phyloP scores from a whole-genome alignment of 2,888 invertebrate species.

The Pristionchus maxplancki region DNA sequence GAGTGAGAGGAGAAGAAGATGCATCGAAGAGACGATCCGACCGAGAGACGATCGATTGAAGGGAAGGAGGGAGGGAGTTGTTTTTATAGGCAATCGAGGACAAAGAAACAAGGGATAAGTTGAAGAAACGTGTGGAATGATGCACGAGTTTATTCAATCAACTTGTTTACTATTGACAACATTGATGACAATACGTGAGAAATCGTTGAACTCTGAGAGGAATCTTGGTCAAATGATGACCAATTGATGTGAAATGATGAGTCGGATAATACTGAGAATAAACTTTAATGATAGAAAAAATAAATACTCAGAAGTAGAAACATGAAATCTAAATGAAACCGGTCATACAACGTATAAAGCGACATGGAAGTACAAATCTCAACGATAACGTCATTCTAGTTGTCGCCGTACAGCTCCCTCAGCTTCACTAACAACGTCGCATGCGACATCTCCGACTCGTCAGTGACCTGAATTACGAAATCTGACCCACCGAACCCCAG shows the following conservation, averaged over 20 bases:
- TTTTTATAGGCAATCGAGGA: not conserved
- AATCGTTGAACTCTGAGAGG: no score
- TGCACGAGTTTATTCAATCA: no score
- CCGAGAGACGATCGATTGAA: not conserved
- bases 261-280: no score
- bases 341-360: constrained; percentile 14
- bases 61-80: not conserved
- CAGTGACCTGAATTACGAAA: constrained; percentile 70
- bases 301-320: not conserved
- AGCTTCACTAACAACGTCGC: constrained; percentile 75
- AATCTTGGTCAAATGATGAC: no score
- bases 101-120: not conserved
- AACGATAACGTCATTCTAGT: constrained; percentile 56
- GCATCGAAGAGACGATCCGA: not conserved
- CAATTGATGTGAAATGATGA: no score
- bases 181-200: no score
- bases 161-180: no score
- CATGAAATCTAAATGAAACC: not conserved
- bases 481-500: not conserved
- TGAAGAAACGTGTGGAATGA: not conserved
- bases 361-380: constrained; percentile 11
- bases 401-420: constrained; percentile 76
- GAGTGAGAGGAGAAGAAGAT: constrained; percentile 7
- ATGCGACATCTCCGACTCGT: constrained; percentile 77
- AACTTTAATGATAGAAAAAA: no score